Base-by-base conservation (phyloP, 1,140 invertebrate genomes). In the Wiebesia pumilae region DNA sequence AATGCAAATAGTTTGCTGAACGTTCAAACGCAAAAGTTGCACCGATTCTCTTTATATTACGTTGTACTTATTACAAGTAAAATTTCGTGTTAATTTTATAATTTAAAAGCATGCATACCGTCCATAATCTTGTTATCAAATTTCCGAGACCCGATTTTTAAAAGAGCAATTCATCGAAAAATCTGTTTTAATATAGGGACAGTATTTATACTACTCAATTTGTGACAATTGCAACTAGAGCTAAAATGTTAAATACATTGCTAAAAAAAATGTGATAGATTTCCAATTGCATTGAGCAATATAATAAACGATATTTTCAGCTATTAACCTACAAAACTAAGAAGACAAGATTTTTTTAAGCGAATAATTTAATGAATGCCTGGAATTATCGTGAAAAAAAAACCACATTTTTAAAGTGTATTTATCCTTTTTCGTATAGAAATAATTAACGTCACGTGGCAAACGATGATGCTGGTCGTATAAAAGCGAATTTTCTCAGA, bases 61-160 rank as follows among this genome's bases (percentile, higher is more conserved):
- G 47, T 67, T 79, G 83, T 85, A 85, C 83, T 85, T 85, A 85
- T 73, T 58, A 19, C 75, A 43, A 38, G n/a, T 54, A 30, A n/a
- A 80, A 81, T 73, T 43, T 58, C 19, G 19, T 73, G 62, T 80
- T 80, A 79, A 75, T 85, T 81, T 27, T 51, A n/a, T 78, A 77
- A 78, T 47, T 86, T 82, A 19, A 47, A 62, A 67, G 30, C 30
- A 58, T 40, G 12, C 38, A 79, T 78, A 83, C 81, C 85, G 85
- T 87, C 85, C 85, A 83, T n/a, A 78, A 21, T 62, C 35, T 81
- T 30, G 14, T 40, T 33, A 33, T 33, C 14, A 85, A 80, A 73
- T 85, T 81, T 65, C 21, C 0, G 77, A 62, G 10, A 77, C 30
- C 51, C 35, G 51, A 73, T 19, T 65, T 67, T 38, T 33, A 14